phyloP scores from a whole-genome alignment of 2,113 vertebrate genomes.

The Siphamia tubifer region DNA sequence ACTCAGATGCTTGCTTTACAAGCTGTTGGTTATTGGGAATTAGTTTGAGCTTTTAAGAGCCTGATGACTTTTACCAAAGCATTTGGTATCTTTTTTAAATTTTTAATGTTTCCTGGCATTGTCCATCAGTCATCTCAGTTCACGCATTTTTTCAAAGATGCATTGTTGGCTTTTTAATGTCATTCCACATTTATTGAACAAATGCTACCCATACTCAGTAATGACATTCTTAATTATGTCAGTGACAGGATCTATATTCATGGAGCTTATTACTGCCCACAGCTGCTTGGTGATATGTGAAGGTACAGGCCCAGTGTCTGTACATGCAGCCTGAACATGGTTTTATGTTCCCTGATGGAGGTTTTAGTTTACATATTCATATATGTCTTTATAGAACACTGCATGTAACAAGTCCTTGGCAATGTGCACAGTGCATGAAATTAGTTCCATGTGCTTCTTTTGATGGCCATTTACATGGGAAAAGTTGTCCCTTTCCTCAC shows the following conservation, averaged over 20 bases:
- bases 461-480: slow-evolving; percentile 29
- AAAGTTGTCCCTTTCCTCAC: slow-evolving; percentile 30
- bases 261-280: slow-evolving; percentile 35
- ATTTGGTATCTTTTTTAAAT: slow-evolving; percentile 33
- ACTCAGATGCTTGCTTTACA: slow-evolving; percentile 30
- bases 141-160: slow-evolving; percentile 35
- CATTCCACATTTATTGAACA: slow-evolving; percentile 46
- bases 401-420: slow-evolving; percentile 38
- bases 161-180: slow-evolving; percentile 35
- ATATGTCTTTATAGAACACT: slow-evolving; percentile 42
- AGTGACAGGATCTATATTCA: slow-evolving; percentile 41
- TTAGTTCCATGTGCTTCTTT: slow-evolving; percentile 23
- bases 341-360: slow-evolving; percentile 37
- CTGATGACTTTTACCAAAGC: slow-evolving; percentile 38
- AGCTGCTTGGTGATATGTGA: slow-evolving; percentile 14
- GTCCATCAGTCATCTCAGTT: slow-evolving; percentile 40
- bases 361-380: slow-evolving; percentile 13
- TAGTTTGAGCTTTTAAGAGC: slow-evolving; percentile 40
- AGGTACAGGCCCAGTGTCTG: slow-evolving; percentile 22
- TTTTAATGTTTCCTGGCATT: slow-evolving; percentile 16
- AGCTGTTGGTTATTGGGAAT: slow-evolving; percentile 26
- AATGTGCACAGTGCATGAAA: slow-evolving; percentile 49
- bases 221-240: slow-evolving; percentile 37
- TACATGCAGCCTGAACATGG: slow-evolving; percentile 32
- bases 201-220: slow-evolving; percentile 23